Base-by-base conservation (phyloP, 1,140 invertebrate genomes). In the Drosophila watanabei region DNA sequence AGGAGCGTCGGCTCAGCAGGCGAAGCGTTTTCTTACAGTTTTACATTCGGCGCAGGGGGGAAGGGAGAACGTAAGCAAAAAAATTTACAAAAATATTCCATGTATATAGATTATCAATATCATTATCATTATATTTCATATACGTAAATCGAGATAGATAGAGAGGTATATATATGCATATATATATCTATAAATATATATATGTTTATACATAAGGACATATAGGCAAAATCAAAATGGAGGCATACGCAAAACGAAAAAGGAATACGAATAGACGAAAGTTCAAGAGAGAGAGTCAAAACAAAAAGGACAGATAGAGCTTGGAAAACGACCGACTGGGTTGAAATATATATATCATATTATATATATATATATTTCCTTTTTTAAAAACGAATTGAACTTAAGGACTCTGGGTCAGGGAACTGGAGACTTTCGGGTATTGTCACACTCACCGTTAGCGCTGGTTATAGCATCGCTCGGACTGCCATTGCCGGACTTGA, bases 11-110 rank as follows among this genome's bases (percentile, higher is more conserved):
- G 68, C 65, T 69, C 39, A 71, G 63, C 66, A 70, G 66, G 66
- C 66, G 63, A 70, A 66, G 63, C 63, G 63, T 45, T 66, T 66
- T 66, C 63, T 66, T 66, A 66, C 63, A 63, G 58, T 71, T 41
- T 73, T 37, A 73, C 70, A 73, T 73, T 73, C 57, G 69, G 71
- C 69, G 71, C 68, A 69, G 63, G 64, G 49, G 49, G 39, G 35
- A 30, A 9, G 37, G 71, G 46, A 73, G 68, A 73, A 73, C 69
- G 56, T 72, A 73, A 73, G 71, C 71, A 73, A 73, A 73, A 71
- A 73, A 73, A 54, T 73, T 73, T 73, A 73, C 71, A 73, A 73
- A 73, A 73, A 73, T 73, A 73, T 73, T 73, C 68, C 71, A 73
- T 52, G 20, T 73, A 72, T 73, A 72, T 68, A 24, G 68, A 73